Conservation (phyloP, 2,888 invertebrate species). For the Actias luna region DNA sequence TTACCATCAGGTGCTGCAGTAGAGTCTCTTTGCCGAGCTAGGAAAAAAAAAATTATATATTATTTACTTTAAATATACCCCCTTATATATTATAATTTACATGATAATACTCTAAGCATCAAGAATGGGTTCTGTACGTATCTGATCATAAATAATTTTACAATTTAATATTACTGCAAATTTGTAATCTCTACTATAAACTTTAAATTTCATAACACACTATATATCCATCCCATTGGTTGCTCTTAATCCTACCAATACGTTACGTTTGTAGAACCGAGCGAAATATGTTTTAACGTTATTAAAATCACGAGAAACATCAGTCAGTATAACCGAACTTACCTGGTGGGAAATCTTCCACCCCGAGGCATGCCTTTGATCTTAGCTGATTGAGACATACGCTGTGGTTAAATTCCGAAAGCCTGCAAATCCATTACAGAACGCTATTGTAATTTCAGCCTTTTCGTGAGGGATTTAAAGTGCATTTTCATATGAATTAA, state of each 20-base stretch:
- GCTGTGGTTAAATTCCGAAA: slow-evolving; percentile 19
- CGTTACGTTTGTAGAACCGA: neutral
- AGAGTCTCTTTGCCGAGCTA: too few species aligned
- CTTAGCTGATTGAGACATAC: slow-evolving; percentile 41
- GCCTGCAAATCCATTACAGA: slow-evolving; percentile 11
- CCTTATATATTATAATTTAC: too few species aligned
- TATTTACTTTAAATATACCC: too few species aligned
- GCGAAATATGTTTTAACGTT: slow-evolving; percentile 25
- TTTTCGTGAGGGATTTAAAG: neutral
- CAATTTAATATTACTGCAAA: too few species aligned
- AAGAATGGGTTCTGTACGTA: too few species aligned
- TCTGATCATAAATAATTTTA: too few species aligned
- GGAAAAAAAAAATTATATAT: too few species aligned
- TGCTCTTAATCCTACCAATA: neutral
- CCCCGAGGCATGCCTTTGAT: slow-evolving; percentile 45
- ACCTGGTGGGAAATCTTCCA: slow-evolving; percentile 48
- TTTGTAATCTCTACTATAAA: neutral
- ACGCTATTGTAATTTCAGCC: neutral
- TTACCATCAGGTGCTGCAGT: too few species aligned
- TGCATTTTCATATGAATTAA: slow-evolving; percentile 23
- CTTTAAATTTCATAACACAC: neutral
- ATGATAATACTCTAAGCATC: too few species aligned
- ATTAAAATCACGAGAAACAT: slow-evolving; percentile 35
- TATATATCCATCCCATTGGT: neutral
- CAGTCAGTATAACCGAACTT: slow-evolving; percentile 44